Percentiles rank a stretch among this genome's conserved stretches.
These are phyloP conservation scores for Phylloscopus collybita DNA, from an alignment of 2,797 vertebrate genomes.

Conservation along the genomic window DNA sequence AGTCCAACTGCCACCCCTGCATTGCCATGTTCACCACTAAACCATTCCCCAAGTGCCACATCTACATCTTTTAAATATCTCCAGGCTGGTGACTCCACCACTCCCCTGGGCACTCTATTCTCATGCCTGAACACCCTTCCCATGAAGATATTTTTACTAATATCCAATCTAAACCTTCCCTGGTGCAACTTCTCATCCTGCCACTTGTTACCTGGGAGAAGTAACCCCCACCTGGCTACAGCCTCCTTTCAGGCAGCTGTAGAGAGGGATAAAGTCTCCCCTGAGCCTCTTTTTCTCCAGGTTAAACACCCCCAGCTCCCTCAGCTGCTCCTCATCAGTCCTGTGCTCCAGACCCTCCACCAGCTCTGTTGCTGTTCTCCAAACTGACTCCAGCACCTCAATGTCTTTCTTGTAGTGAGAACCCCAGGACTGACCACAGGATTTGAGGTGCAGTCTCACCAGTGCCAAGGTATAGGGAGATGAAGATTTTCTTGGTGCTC, in stretches of 20 bases:
- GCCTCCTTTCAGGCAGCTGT: rapidly evolving
- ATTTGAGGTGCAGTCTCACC: neutral
- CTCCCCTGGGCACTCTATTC: neutral
- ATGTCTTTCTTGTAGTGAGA: neutral
- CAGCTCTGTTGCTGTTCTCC: rapidly evolving
- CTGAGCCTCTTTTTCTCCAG: neutral
- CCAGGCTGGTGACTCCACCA: neutral
- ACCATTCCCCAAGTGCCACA: neutral
- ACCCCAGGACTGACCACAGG: neutral
- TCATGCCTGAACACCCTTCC: neutral
- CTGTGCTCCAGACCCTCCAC: neutral
- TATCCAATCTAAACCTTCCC: neutral
- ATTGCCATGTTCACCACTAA: neutral
- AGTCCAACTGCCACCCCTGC: neutral
- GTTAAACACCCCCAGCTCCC: rapidly evolving
- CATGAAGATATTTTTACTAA: neutral
- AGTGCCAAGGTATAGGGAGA: rapidly evolving
- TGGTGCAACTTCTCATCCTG: neutral
- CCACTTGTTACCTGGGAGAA: neutral
- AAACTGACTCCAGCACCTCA: neutral
- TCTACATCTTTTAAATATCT: neutral
- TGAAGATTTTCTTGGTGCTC: neutral
- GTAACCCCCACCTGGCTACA: rapidly evolving
- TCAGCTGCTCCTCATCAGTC: neutral
- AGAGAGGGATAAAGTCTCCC: rapidly evolving